phyloP scores from a whole-genome alignment of 2,797 vertebrate genomes.

The Crax fasciolata region DNA sequence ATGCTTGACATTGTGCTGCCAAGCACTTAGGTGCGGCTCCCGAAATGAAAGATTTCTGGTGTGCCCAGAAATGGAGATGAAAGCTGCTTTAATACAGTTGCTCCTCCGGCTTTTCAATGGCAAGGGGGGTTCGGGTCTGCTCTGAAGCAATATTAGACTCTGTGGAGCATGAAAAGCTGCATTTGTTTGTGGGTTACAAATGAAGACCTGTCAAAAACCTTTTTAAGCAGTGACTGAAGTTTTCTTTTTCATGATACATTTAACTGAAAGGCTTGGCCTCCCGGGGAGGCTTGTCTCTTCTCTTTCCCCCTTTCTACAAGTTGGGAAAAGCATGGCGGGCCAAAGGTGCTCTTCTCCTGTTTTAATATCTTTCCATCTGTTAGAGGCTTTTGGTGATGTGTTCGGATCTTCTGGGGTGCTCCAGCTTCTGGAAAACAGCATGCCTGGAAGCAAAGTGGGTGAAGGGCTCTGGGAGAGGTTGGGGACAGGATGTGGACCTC shows the following conservation, averaged over 20 bases:
- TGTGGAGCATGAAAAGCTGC: constrained; percentile 65
- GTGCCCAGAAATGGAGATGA: constrained; percentile 11
- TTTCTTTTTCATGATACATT: constrained; percentile 66
- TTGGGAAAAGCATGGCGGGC: not conserved
- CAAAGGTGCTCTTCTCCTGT: not conserved
- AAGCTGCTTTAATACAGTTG: constrained; percentile 21
- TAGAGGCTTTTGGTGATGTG: not conserved
- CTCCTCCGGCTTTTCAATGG: constrained; percentile 35
- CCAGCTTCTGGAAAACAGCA: not conserved
- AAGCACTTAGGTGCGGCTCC: constrained; percentile 21
- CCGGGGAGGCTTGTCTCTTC: not conserved
- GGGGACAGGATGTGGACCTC: not conserved
- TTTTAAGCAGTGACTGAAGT: constrained; percentile 58
- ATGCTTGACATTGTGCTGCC: not conserved
- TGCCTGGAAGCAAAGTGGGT: not conserved
- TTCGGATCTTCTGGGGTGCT: not conserved
- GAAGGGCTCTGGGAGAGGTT: not conserved
- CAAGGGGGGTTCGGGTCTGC: constrained; percentile 13
- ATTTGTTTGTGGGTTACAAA: constrained; percentile 71
- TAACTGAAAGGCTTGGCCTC: constrained; percentile 49
- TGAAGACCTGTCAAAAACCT: constrained; percentile 75
- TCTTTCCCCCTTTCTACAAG: not conserved
- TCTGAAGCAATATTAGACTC: constrained; percentile 43
- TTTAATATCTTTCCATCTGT: accelerated
- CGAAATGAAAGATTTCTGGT: constrained; percentile 64